A percentile compares a stretch with the other conserved stretches of the same genome.
phyloP scores from a whole-genome alignment of 2,888 invertebrate species.

The Drosophila nr. fundita region DNA sequence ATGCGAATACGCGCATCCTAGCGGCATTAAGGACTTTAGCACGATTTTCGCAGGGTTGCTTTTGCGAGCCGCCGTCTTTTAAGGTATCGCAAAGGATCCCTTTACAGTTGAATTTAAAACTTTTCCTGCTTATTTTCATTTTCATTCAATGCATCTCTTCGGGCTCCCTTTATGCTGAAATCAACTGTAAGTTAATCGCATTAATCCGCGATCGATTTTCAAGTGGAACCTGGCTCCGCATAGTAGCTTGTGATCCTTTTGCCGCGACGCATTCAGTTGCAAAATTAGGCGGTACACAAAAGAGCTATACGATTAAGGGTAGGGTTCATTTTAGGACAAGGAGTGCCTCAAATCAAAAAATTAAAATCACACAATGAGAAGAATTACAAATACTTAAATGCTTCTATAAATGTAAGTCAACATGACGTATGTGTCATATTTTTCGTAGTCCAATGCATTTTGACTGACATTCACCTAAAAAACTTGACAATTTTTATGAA shows the following conservation, averaged over 20 bases:
- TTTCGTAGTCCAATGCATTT: not conserved
- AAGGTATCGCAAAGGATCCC: slow-evolving; percentile 42
- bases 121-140: slow-evolving; percentile 56
- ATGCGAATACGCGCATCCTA: slow-evolving; percentile 65
- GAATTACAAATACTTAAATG: not conserved
- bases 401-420: not conserved
- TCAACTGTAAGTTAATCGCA: slow-evolving; percentile 83
- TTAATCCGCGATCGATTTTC: slow-evolving; percentile 81
- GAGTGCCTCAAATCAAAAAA: slow-evolving; percentile 22
- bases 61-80: slow-evolving; percentile 27
- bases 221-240: slow-evolving; percentile 50
- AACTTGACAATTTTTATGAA: not conserved
- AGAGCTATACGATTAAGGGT: slow-evolving; percentile 20
- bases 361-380: not conserved
- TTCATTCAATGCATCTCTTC: slow-evolving; percentile 33
- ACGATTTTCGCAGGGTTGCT: slow-evolving; percentile 68
- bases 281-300: slow-evolving; percentile 56
- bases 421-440: slow-evolving; percentile 43
- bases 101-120: slow-evolving; percentile 65
- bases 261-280: slow-evolving; percentile 58
- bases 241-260: slow-evolving; percentile 44
- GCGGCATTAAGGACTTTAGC: slow-evolving; percentile 81
- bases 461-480: not conserved
- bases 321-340: not conserved
- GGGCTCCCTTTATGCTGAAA: slow-evolving; percentile 58